Conservation (phyloP, 2,888 invertebrate species). For the Cyclophora albipunctata region DNA sequence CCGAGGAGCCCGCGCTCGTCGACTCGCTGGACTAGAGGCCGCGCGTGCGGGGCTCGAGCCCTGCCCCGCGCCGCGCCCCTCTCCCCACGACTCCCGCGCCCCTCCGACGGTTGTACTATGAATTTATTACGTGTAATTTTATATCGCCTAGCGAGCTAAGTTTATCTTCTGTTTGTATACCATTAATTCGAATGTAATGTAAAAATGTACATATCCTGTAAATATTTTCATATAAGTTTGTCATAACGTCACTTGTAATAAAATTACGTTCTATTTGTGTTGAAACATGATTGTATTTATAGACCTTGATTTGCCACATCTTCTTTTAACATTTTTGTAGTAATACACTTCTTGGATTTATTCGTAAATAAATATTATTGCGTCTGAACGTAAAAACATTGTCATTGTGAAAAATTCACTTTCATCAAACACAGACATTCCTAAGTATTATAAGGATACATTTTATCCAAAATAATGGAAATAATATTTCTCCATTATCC, state of each 20-base stretch:
- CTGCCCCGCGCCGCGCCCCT: slow-evolving; percentile 40
- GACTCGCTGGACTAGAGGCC: slow-evolving; percentile 52
- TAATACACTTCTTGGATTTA: no score
- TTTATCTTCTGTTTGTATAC: slow-evolving; percentile 57
- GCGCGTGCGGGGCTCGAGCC: slow-evolving; percentile 18
- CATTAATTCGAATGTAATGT: slow-evolving; percentile 38
- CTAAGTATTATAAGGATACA: no score
- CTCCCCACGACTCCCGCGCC: slow-evolving; percentile 28
- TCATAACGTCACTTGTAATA: slow-evolving; percentile 62
- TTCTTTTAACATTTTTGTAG: no score
- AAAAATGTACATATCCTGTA: slow-evolving; percentile 73
- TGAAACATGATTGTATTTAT: slow-evolving; percentile 2
- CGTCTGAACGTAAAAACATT: no score
- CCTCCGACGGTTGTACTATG: slow-evolving; percentile 56
- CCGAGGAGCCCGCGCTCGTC: slow-evolving; percentile 50
- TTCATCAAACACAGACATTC: no score
- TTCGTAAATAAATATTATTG: no score
- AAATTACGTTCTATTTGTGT: slow-evolving; percentile 46
- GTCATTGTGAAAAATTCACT: no score
- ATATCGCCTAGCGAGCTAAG: slow-evolving; percentile 58
- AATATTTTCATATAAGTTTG: slow-evolving; percentile 52
- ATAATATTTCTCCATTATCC: neutral
- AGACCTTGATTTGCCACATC: neutral
- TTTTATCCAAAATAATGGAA: neutral
- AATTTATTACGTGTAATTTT: slow-evolving; percentile 68